Conservation (phyloP, 53 echinoderm and acorn worm species). For the Antedon mediterranea region DNA sequence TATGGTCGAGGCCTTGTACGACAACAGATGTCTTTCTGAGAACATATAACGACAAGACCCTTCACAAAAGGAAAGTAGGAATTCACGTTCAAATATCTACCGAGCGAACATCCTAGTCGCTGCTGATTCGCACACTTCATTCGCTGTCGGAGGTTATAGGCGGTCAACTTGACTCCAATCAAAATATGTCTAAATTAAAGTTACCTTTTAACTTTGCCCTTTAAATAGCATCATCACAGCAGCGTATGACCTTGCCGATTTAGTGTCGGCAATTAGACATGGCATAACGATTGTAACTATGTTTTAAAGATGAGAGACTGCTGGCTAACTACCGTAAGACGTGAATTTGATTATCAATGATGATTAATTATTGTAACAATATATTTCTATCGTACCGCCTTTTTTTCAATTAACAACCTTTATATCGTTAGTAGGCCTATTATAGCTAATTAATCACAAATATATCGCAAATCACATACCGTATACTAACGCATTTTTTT, state of each 20-base stretch:
- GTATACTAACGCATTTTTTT: too few relatives aligned
- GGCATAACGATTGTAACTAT: background rate
- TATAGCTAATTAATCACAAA: too few relatives aligned
- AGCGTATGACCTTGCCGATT: background rate
- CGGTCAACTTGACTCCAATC: constrained; percentile 1
- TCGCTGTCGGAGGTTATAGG: background rate
- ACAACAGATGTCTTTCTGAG: background rate
- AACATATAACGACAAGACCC: background rate
- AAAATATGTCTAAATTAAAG: background rate
- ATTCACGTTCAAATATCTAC: background rate
- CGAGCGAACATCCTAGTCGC: background rate
- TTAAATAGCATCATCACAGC: background rate
- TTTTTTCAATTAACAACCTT: too few relatives aligned
- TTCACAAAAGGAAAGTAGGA: too few relatives aligned
- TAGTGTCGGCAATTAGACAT: background rate
- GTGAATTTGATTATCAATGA: too few relatives aligned
- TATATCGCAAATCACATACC: too few relatives aligned
- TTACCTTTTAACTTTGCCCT: background rate
- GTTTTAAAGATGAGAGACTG: background rate
- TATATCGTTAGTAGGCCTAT: too few relatives aligned
- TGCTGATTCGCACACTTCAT: background rate
- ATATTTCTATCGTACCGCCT: too few relatives aligned
- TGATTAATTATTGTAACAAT: too few relatives aligned
- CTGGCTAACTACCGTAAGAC: background rate
- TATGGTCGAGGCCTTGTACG: too few relatives aligned